A percentile compares a stretch with the other conserved stretches of the same genome.
These are phyloP conservation scores for Aurelia sp. DNA, from an alignment of 30 jellyfish, hydroid and myxozoan genomes.

Conservation along the genomic window DNA sequence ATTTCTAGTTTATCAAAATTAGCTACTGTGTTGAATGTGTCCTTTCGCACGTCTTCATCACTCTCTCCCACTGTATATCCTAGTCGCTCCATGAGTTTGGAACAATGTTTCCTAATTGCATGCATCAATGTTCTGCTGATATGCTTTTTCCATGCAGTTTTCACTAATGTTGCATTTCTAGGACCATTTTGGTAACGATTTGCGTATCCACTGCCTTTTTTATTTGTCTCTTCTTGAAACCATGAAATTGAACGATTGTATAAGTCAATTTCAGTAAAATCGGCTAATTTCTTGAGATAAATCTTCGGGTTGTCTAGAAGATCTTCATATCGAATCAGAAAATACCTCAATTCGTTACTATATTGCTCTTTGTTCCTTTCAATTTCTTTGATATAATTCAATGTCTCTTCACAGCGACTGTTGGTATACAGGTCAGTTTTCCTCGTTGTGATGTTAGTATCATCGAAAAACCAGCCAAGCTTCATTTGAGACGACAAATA, in stretches of 20 bases:
- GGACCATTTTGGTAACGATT: conserved; percentile 44
- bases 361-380: conserved; percentile 6
- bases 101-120: conserved; percentile 15
- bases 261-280: conserved; percentile 10
- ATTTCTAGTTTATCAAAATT: background rate
- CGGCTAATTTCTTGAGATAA: background rate
- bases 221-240: conserved; percentile 10
- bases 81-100: conserved; percentile 11
- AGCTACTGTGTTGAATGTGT: background rate
- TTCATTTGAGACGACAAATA: conserved; percentile 40
- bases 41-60: background rate
- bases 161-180: conserved; percentile 42
- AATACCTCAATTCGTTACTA: background rate
- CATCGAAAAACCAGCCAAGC: conserved; percentile 51
- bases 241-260: conserved; percentile 8
- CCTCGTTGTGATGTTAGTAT: conserved; percentile 27
- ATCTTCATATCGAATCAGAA: conserved; percentile 62
- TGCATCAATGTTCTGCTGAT: conserved; percentile 1
- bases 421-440: conserved; percentile 17
- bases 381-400: conserved; percentile 29
- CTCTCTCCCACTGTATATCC: background rate
- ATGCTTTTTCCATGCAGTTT: conserved; percentile 26
- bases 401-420: conserved; percentile 51
- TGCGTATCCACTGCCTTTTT: conserved; percentile 14
- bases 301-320: conserved; percentile 21